Base-by-base conservation (phyloP, 2,797 vertebrate species). In the Adrianichthys oophorus region DNA sequence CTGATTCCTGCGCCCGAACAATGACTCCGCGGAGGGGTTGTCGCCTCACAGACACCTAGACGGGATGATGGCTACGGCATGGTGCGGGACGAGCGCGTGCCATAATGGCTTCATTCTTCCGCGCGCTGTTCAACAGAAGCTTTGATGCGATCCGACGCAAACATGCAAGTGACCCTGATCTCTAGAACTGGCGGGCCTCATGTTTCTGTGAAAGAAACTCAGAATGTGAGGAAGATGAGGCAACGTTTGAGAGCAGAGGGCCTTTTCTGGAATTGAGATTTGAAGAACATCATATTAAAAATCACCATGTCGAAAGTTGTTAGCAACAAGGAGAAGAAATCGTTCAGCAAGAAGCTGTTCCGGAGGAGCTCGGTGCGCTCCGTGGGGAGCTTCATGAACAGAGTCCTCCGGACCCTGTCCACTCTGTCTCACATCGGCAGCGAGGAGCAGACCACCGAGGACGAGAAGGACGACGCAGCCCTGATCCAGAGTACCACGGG, bases 331-430 rank as follows among this genome's bases (percentile, higher is more conserved):
- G 95, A 98, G 93, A 97, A 94, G 84, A 94, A 97, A 85, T 95
- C 95, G 84, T 94, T 96, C 90, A 94, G 95, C 85, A 94, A 95
- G 82, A 94, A 95, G 81, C 94, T 98, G 70, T 95, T 95, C 84
- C 84, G 94, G 78, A 77, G 92, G 68, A 85, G 92, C 63, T 92
- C 95, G 4, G 92, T 93, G 44, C 93, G 94, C 72, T 95, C 95
- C 40, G 93, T 96, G 72, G 95, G 96, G 46, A 94, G 94, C 82
- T 94, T 98, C 56, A 95, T 97, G 93, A 97, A 94, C 92, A 87
- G 95, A 70, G 94, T 98, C 59, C 92, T 98, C 52, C 92, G 93
- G 92, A 97, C 96, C 5, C 93, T 98, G 61, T 95, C 95, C 56
- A 96, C 96, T 21, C 86, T 98, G 26, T 97, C 95, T 43, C 95